Evolutionary conservation across 2,797 vertebrate species (phyloP).

Genomic region (Sorex maritimensis): DNA sequence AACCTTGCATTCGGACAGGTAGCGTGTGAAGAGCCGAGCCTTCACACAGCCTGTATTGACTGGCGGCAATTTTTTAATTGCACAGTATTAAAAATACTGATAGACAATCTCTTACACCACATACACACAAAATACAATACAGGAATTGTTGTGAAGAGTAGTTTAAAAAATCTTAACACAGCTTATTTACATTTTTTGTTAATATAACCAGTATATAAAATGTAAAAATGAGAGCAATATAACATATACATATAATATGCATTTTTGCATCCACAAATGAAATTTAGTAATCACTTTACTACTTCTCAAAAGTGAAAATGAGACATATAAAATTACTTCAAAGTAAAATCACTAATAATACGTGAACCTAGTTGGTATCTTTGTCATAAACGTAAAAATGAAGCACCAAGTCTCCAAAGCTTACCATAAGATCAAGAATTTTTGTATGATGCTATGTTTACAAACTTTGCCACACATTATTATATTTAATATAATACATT

Average conservation of each 20-base stretch:
- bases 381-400: slow-evolving; percentile 44
- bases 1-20: too few species aligned
- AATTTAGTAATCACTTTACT: slow-evolving; percentile 24
- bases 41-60: too few species aligned
- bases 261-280: slow-evolving; percentile 25
- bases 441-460: neutral
- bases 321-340: slow-evolving; percentile 34
- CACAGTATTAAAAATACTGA: slow-evolving; percentile 6
- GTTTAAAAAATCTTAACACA: neutral
- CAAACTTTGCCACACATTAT: neutral
- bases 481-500: neutral
- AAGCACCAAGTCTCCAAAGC: neutral
- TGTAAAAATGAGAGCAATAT: slow-evolving; percentile 63
- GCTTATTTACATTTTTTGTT: neutral
- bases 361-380: neutral
- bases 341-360: slow-evolving; percentile 50
- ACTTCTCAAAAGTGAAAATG: neutral
- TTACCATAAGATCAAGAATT: neutral
- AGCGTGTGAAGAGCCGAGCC: too few species aligned
- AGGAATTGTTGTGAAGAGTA: slow-evolving; percentile 12
- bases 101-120: too few species aligned
- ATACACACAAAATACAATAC: neutral
- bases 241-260: neutral
- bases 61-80: slow-evolving; percentile 19
- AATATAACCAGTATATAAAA: neutral